phyloP scores from a whole-genome alignment of 1,140 invertebrate genomes.

The Halictus rubicundus region DNA sequence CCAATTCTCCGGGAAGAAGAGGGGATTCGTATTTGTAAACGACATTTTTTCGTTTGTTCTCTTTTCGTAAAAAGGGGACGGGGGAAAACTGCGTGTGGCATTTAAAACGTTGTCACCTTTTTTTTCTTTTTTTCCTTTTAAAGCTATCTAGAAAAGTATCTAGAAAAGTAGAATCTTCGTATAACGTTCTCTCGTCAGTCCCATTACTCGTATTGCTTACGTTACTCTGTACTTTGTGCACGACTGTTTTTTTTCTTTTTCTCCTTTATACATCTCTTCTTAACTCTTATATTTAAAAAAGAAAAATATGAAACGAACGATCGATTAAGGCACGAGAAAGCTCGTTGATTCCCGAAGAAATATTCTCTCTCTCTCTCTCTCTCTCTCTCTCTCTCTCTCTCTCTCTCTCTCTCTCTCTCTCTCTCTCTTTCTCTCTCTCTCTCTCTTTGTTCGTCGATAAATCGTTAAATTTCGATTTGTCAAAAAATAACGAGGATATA shows the following conservation, averaged over 20 bases:
- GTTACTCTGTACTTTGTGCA: background rate
- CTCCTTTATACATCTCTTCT: background rate
- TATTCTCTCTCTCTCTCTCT: background rate
- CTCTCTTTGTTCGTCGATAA: conserved; percentile 20
- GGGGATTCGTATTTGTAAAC: conserved; percentile 14
- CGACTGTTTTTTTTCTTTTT: background rate
- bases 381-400: background rate
- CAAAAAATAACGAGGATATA: conserved; percentile 15
- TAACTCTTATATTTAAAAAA: background rate
- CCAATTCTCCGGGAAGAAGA: conserved; percentile 8
- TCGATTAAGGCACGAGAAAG: conserved; percentile 21
- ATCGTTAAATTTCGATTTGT: conserved; percentile 1
- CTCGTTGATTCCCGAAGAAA: conserved; percentile 9
- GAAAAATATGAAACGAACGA: background rate
- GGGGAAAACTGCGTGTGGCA: background rate
- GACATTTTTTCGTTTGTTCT: background rate
- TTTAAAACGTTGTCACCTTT: conserved; percentile 23
- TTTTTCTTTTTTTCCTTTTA: too few species aligned
- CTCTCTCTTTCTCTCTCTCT: background rate
- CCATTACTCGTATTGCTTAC: conserved; percentile 32
- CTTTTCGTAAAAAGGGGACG: background rate
- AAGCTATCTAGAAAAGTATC: conserved; percentile 28
- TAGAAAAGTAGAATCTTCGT: background rate
- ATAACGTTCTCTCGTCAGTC: conserved; percentile 12
- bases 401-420: too few species aligned